Conservation (phyloP, 2,113 vertebrate species). For the Corythaeola cristata region DNA sequence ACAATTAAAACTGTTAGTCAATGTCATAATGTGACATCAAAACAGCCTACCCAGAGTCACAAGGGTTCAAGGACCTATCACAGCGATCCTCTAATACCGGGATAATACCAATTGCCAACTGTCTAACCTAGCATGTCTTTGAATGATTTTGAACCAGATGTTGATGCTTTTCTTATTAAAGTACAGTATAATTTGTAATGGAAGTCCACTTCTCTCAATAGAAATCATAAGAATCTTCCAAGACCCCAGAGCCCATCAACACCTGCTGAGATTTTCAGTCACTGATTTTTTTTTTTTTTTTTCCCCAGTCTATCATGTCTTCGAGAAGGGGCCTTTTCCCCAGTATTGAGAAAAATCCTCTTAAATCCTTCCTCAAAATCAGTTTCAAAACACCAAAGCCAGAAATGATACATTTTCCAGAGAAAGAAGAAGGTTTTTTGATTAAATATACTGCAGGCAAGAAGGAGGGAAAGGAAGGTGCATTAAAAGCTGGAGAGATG, state of each 20-base stretch:
- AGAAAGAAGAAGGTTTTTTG: not conserved
- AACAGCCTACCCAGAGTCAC: not conserved
- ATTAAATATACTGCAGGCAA: not conserved
- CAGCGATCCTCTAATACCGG: not conserved
- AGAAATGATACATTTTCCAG: not conserved
- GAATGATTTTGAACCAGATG: not conserved
- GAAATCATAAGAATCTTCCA: not conserved
- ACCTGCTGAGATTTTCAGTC: not conserved
- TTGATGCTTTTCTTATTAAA: not conserved
- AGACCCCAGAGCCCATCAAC: not conserved
- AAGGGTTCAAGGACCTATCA: not conserved
- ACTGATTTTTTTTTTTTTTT: not conserved
- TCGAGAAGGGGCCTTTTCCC: not conserved
- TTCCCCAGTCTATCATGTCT: not conserved
- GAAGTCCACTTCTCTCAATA: not conserved
- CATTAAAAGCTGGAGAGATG: not conserved
- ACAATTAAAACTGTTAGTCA: conserved; percentile 45
- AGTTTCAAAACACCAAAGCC: not conserved
- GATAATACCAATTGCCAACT: not conserved
- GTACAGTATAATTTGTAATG: not conserved
- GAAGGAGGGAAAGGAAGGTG: not conserved
- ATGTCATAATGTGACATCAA: not conserved
- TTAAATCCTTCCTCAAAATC: not conserved
- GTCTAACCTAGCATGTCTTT: not conserved
- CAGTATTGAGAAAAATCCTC: not conserved